phyloP scores from a whole-genome alignment of 2,888 invertebrate genomes.

The Herminia tarsipennalis region DNA sequence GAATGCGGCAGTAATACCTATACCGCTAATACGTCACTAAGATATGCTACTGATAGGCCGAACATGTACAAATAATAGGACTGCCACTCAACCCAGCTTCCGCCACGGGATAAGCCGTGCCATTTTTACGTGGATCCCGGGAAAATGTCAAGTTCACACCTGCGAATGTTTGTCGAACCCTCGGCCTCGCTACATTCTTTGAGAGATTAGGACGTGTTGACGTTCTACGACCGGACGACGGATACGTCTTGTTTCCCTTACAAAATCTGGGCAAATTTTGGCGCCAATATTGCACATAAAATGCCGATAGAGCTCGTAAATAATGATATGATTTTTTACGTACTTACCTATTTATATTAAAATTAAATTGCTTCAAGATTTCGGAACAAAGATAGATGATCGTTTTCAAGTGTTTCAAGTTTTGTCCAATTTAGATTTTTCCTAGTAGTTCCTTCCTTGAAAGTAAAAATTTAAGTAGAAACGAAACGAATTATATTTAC shows the following conservation, averaged over 20 bases:
- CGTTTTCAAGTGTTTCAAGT: no score
- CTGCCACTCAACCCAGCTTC: conserved; percentile 32
- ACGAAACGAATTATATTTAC: conserved; percentile 25
- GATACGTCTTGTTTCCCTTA: conserved; percentile 14
- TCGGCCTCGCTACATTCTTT: conserved; percentile 20
- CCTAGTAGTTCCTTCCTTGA: neutral
- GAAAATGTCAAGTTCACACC: conserved; percentile 50
- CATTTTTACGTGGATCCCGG: conserved; percentile 32
- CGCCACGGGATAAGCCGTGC: conserved; percentile 32
- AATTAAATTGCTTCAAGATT: no score
- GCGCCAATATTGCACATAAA: neutral
- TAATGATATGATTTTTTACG: no score
- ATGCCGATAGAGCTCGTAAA: no score
- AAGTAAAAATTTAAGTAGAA: neutral
- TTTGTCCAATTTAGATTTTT: no score
- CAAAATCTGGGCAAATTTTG: conserved; percentile 5
- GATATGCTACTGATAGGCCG: conserved; percentile 13
- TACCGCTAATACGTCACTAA: conserved; percentile 20
- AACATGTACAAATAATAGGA: conserved; percentile 46
- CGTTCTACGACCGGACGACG: conserved; percentile 6
- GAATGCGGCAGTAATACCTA: neutral
- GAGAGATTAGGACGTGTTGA: conserved; percentile 31
- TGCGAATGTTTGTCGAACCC: conserved; percentile 35
- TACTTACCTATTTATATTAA: no score
- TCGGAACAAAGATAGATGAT: no score